A percentile compares a stretch with the other conserved stretches of the same genome.
Conservation (phyloP, 2,888 invertebrate genomes). For the Ectemnius lituratus region DNA sequence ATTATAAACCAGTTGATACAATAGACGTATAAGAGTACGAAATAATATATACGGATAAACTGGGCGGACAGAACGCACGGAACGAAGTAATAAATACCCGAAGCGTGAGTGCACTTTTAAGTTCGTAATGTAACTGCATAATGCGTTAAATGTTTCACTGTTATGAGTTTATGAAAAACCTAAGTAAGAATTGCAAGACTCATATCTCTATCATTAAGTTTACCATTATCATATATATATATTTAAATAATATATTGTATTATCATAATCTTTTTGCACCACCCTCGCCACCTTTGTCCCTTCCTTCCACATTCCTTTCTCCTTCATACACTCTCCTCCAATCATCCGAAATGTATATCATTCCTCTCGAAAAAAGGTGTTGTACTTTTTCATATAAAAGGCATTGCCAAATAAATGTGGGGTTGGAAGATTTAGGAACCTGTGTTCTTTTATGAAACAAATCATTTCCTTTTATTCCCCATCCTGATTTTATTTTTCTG, state of each 20-base stretch:
- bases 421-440: constrained; percentile 69
- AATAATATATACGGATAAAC: constrained; percentile 19
- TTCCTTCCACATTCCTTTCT: constrained; percentile 37
- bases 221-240: constrained; percentile 56
- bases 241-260: constrained; percentile 73
- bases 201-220: constrained; percentile 73
- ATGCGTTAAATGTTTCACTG: constrained; percentile 55
- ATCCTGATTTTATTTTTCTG: not conserved
- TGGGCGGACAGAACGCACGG: constrained; percentile 3
- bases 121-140: constrained; percentile 36
- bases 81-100: constrained; percentile 18
- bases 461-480: not conserved
- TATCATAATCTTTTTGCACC: constrained; percentile 70
- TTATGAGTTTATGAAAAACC: constrained; percentile 57
- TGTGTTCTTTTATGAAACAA: not conserved
- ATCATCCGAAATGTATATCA: constrained; percentile 60
- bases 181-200: constrained; percentile 49
- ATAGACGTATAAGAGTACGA: constrained; percentile 26
- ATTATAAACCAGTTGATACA: constrained; percentile 21
- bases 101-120: constrained; percentile 28
- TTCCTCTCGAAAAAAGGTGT: constrained; percentile 71
- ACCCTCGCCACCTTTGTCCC: constrained; percentile 49
- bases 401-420: constrained; percentile 76
- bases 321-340: constrained; percentile 21
- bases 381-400: constrained; percentile 77